Base-by-base conservation (phyloP, 1,140 invertebrate genomes). In the Magallana ariakensis region DNA sequence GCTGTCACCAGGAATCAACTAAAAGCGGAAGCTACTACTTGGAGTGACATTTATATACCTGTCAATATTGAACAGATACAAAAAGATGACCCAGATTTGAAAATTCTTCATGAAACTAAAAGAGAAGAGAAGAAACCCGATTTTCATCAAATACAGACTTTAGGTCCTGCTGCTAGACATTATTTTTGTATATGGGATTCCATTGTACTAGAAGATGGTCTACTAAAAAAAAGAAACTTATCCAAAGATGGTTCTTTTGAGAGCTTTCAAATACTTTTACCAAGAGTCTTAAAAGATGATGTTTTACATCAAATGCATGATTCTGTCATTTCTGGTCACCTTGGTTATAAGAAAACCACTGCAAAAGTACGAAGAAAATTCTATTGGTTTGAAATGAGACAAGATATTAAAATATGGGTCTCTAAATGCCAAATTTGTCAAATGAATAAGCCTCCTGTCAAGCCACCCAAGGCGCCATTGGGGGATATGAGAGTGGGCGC, bases 371-470 rank as follows among this genome's bases (percentile, higher is more conserved):
- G 66, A 11, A 80, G 87, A 58, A 13, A 60, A 6, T 90, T 84
- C 54, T 90, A 88, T 60, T 91, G 90, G 91, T 86, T 53, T 66
- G 81, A 46, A 82, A 56, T 91, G 10, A 82, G 87, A 26, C 80
- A 87, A 54, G 83, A 89, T 60, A 70, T 90, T 16, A 66, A 58
- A 26, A 33, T 82, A n/a, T 85, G 84, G 84, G 54, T 88, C 7
- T 0, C 13, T 56, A 84, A 88, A 70, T 88, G 87, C 58, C 19
- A 80, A 4, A 83, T n/a, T n/a, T 88, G 87, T 83, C 82, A 33
- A 66, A 26, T 54, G 62, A 85, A 70, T n/a, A 85, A 85, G 83
- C 22, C 53, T 9, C 66, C 60, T 13, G 15, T 55, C 5, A 85
- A 85, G 55, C 33, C 70, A 13, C 15, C 84, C 0, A 85, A 26